Conservation (phyloP, 2,888 invertebrate genomes). For the Eupithecia insigniata region DNA sequence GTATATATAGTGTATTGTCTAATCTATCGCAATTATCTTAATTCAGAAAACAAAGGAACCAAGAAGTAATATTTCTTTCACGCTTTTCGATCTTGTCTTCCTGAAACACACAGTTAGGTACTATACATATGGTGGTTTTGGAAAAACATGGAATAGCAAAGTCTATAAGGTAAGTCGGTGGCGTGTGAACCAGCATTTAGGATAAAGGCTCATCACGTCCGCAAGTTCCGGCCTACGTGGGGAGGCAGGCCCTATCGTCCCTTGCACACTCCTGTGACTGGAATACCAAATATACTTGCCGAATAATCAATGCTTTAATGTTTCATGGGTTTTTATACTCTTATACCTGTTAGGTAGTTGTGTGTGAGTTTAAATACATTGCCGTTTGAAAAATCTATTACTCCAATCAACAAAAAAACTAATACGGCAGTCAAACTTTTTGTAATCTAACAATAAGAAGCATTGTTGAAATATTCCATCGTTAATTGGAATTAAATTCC, state of each 20-base stretch:
- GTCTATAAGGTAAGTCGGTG: background rate
- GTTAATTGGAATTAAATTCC: slow-evolving; percentile 13
- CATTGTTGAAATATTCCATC: background rate
- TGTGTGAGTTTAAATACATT: background rate
- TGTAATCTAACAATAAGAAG: background rate
- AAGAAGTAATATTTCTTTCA: background rate
- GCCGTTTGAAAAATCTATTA: background rate
- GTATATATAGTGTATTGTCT: too few species aligned
- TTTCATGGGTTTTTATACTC: slow-evolving; percentile 5
- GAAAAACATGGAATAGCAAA: background rate
- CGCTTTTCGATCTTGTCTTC: background rate
- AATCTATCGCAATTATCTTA: background rate
- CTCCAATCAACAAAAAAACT: background rate
- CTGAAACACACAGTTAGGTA: background rate
- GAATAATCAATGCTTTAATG: slow-evolving; percentile 41
- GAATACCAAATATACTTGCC: slow-evolving; percentile 45
- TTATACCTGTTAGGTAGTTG: background rate
- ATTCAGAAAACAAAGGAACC: background rate
- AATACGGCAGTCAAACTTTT: background rate
- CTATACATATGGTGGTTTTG: background rate
- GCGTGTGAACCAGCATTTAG: slow-evolving; percentile 11
- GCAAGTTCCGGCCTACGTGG: slow-evolving; percentile 49
- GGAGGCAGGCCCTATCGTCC: slow-evolving; percentile 34
- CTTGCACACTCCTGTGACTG: slow-evolving; percentile 46
- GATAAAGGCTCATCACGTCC: slow-evolving; percentile 50